Evolutionary conservation across 37 sponge, comb jelly and placozoan species (phyloP), one percentile per base, ranked within the genome.

Genomic region (Hormiphora californensis): DNA sequence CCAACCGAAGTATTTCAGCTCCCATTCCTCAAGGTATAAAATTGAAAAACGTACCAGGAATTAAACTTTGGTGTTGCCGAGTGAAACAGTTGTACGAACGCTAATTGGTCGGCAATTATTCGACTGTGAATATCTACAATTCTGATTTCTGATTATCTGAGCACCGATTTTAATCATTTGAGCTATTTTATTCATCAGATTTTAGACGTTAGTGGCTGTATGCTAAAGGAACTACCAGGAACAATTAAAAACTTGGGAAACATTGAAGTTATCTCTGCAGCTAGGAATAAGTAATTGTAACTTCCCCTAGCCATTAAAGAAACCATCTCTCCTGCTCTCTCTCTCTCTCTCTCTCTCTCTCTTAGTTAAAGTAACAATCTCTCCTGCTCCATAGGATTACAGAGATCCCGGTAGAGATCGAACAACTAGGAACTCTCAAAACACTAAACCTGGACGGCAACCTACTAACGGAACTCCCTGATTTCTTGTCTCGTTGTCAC

Each of bases 401-500:
- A 19, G 21, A 4, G 3, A 57, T 73, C 27, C 81, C 81, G 23
- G 43, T 43, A 28, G 81, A 73, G 81, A n/a, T 73, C 11, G 81
- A 73, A 28, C 81, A 73, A 46, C 38, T 73, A 28, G 28, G 81
- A 7, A 40, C 28, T 28, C 46, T 73, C 25, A 39, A 33, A 36
- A 73, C 81, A 4, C 81, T 73, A 19, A 43, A 73, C 43, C 81
- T 73, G 81, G 81, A 73, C 46, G 81, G 81, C 4, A 73, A 73
- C 44, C 44, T 73, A 46, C 46, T 73, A 46, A 40, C 81, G 23
- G 81, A 73, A 30, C 9, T 73, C 27, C 81, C 81, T 1, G 81
- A 73, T 22, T 73, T 73, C 43, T 22, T 73, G 81, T 73, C 81
- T 43, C 41, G 81, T 43, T 73, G 81, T 73, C 81, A 73, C 46